Evolutionary conservation across 2,113 vertebrate species (phyloP).

Genomic region (Vulpes vulpes): DNA sequence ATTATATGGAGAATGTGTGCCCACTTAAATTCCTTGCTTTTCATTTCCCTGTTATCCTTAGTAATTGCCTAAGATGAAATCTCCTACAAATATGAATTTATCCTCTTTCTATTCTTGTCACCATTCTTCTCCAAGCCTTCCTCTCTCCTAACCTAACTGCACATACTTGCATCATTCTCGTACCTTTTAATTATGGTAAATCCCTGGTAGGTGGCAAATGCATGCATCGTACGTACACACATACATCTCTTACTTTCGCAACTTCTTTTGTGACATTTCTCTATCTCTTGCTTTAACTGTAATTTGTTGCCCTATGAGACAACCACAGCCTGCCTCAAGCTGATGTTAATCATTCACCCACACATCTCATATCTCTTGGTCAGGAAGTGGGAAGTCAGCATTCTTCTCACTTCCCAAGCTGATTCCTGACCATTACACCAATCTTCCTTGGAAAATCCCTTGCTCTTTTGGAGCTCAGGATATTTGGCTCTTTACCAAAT

Average conservation of each 20-base stretch:
- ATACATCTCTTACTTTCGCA: not conserved
- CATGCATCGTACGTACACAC: not conserved
- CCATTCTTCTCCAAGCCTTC: not conserved
- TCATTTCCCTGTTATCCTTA: not conserved
- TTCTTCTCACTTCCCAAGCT: slow-evolving; percentile 8
- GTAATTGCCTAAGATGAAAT: not conserved
- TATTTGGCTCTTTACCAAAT: slow-evolving; percentile 12
- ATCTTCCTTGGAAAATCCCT: slow-evolving; percentile 39
- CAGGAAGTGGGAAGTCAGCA: slow-evolving; percentile 29
- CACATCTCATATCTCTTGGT: slow-evolving; percentile 4
- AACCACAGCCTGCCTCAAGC: not conserved
- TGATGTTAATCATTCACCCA: slow-evolving; percentile 52
- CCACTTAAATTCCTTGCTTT: not conserved
- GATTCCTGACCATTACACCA: not conserved
- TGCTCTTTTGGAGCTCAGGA: not conserved
- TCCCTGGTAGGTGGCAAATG: not conserved
- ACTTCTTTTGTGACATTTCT: not conserved
- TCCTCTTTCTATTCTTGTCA: not conserved
- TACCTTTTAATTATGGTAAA: not conserved
- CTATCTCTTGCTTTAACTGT: not conserved
- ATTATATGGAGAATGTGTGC: not conserved
- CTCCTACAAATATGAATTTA: not conserved
- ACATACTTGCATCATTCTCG: not conserved
- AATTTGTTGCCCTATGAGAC: not conserved
- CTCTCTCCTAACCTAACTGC: not conserved